phyloP scores from a whole-genome alignment of 2,888 invertebrate species.

The Ischnura elegans region DNA sequence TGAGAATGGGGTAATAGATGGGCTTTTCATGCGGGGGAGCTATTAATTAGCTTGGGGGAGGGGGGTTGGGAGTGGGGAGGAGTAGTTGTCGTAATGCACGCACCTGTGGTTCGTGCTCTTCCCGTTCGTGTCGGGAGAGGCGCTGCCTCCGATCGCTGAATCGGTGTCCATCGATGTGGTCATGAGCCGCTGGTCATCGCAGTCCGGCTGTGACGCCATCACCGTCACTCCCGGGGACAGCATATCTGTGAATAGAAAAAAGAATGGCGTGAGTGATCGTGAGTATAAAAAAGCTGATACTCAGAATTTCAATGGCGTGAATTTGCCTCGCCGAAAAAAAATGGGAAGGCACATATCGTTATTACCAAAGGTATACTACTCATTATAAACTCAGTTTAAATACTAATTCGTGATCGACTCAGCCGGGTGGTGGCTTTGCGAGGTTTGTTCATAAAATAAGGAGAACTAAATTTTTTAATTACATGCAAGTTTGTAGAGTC shows the following conservation, averaged over 20 bases:
- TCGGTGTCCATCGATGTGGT: conserved; percentile 77
- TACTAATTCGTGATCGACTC: too few relatives aligned
- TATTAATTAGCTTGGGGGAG: not conserved
- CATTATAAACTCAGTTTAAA: too few relatives aligned
- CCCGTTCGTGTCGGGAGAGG: conserved; percentile 77
- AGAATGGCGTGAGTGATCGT: too few relatives aligned
- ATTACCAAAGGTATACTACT: too few relatives aligned
- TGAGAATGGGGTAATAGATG: not conserved
- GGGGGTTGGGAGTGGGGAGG: not conserved
- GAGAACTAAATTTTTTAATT: too few relatives aligned
- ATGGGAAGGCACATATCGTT: too few relatives aligned
- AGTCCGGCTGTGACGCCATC: conserved; percentile 66
- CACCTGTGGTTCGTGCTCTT: conserved; percentile 72
- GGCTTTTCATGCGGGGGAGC: not conserved
- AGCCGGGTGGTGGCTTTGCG: too few relatives aligned
- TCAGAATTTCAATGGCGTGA: too few relatives aligned
- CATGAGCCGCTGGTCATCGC: conserved; percentile 71
- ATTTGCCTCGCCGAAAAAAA: too few relatives aligned
- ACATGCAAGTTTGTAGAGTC: too few relatives aligned
- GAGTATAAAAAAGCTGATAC: too few relatives aligned
- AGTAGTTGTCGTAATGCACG: not conserved
- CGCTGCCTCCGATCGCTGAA: conserved; percentile 78
- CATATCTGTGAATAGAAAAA: conserved; percentile 73
- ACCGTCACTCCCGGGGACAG: conserved; percentile 70
- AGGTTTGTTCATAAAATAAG: too few relatives aligned